These are phyloP conservation scores for Lophotriccus pileatus DNA, from an alignment of 2,797 vertebrate species.

Conservation along the genomic window DNA sequence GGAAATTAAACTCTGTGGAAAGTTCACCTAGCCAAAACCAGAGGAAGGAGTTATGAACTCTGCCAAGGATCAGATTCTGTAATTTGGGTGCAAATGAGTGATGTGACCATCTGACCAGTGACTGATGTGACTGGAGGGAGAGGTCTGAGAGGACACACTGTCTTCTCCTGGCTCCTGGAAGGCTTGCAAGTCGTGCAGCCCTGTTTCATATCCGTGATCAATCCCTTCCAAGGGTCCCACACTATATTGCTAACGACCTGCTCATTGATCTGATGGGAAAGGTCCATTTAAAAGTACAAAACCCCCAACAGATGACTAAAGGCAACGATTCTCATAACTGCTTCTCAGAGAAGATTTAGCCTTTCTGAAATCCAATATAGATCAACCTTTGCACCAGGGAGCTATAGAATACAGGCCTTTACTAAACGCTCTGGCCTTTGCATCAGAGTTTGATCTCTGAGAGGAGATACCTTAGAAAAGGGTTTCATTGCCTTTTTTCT, in stretches of 20 bases:
- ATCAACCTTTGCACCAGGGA: background rate
- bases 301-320: background rate
- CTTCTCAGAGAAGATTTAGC: background rate
- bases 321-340: background rate
- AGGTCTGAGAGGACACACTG: background rate
- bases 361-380: background rate
- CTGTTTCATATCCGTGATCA: background rate
- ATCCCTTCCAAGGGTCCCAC: background rate
- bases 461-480: background rate
- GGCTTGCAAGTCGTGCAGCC: background rate
- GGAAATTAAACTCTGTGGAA: background rate
- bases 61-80: background rate
- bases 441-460: background rate
- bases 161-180: background rate
- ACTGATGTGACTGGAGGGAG: accelerated
- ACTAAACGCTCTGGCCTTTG: background rate
- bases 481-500: background rate
- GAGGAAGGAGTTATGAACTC: background rate
- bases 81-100: accelerated
- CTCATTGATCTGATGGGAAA: background rate
- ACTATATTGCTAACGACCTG: background rate
- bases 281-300: background rate
- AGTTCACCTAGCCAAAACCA: background rate
- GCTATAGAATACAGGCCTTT: background rate
- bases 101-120: background rate